These are phyloP conservation scores for Drosophila ohnishii DNA, from an alignment of 1,140 invertebrate genomes.

Conservation along the genomic window DNA sequence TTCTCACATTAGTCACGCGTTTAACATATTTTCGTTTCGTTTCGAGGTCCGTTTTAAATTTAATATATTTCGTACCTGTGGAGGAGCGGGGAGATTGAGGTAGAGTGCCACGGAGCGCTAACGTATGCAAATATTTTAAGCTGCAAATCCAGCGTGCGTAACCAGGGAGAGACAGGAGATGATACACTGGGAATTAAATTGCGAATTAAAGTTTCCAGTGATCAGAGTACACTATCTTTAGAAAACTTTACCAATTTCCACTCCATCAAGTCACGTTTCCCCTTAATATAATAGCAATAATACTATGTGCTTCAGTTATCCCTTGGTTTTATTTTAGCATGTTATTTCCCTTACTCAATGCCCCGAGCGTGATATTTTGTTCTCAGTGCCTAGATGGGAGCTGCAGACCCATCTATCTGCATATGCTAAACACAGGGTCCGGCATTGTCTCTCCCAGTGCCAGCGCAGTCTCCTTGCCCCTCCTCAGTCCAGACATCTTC, in stretches of 20 bases:
- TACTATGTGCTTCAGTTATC: neutral
- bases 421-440: slow-evolving; percentile 69
- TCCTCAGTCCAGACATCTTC: slow-evolving; percentile 15
- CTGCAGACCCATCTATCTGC: slow-evolving; percentile 56
- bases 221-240: neutral
- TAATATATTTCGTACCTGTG: slow-evolving; percentile 69
- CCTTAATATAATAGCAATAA: neutral
- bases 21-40: slow-evolving; percentile 80
- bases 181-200: slow-evolving; percentile 1
- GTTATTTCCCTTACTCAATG: neutral
- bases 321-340: neutral
- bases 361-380: slow-evolving; percentile 2
- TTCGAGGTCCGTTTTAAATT: slow-evolving; percentile 70
- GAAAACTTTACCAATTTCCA: neutral
- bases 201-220: neutral
- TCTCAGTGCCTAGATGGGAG: slow-evolving; percentile 21
- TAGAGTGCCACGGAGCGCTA: neutral
- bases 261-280: neutral
- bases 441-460: slow-evolving; percentile 31
- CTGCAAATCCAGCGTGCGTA: slow-evolving; percentile 76
- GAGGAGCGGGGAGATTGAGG: neutral
- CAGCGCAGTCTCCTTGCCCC: neutral
- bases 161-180: slow-evolving; percentile 36
- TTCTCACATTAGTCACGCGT: slow-evolving; percentile 81
- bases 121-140: slow-evolving; percentile 75